Percentiles rank a stretch among this genome's conserved stretches.
Evolutionary conservation across 1,140 invertebrate species (phyloP).

Genomic region (Eubasilissa regina): DNA sequence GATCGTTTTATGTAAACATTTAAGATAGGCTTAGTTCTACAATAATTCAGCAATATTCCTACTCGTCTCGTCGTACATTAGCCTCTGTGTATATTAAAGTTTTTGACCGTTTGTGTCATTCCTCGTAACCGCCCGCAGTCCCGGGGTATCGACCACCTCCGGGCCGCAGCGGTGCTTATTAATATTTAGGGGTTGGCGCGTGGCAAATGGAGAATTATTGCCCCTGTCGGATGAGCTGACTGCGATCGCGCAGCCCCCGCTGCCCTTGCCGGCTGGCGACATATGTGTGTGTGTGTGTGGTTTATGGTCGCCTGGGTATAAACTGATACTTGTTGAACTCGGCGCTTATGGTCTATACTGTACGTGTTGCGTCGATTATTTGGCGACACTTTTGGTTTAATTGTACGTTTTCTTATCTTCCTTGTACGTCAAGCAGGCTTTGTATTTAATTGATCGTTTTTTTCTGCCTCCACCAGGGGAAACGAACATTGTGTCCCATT

Average conservation of each 20-base stretch:
- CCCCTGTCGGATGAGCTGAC: conserved; percentile 24
- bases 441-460: no score
- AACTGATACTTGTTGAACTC: neutral
- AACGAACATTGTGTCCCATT: no score
- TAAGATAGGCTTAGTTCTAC: no score
- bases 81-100: neutral
- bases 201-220: conserved; percentile 55
- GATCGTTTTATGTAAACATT: no score
- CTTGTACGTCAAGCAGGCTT: no score
- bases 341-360: neutral
- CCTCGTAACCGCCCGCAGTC: neutral
- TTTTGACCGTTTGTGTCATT: neutral
- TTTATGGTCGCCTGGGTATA: neutral
- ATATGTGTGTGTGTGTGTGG: neutral
- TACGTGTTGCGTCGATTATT: no score
- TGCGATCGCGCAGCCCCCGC: neutral
- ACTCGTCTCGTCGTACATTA: no score
- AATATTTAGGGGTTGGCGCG: conserved; percentile 53
- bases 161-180: conserved; percentile 44
- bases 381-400: no score
- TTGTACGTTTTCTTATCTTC: no score
- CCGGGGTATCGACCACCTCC: neutral
- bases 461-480: no score
- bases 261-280: no score
- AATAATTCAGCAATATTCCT: no score